phyloP scores from a whole-genome alignment of 2,888 invertebrate species.

The Drosophila tanythrix region DNA sequence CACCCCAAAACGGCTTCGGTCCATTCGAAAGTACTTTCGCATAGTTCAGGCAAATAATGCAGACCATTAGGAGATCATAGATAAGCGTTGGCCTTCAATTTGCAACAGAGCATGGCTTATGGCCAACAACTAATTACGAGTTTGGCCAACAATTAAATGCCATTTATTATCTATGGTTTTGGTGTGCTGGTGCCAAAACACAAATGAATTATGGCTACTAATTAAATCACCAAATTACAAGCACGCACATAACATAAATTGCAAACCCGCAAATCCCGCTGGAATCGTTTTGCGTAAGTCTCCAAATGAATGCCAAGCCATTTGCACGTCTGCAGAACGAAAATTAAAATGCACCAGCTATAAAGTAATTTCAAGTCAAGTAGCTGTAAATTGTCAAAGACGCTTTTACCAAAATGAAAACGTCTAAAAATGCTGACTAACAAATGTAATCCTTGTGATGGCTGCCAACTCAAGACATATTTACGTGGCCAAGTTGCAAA shows the following conservation, averaged over 20 bases:
- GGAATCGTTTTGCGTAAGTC: slow-evolving; percentile 39
- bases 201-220: slow-evolving; percentile 74
- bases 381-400: slow-evolving; percentile 50
- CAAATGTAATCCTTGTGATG: slow-evolving; percentile 5
- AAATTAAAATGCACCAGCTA: slow-evolving; percentile 24
- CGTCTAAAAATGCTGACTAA: slow-evolving; percentile 30
- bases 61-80: slow-evolving; percentile 66
- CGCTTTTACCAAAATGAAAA: slow-evolving; percentile 30
- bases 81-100: slow-evolving; percentile 52
- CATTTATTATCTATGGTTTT: slow-evolving; percentile 73
- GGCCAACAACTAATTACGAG: slow-evolving; percentile 59
- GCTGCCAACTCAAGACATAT: slow-evolving; percentile 9
- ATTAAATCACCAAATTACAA: slow-evolving; percentile 79
- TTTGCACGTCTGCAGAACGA: slow-evolving; percentile 29
- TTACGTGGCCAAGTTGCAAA: slow-evolving; percentile 7
- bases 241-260: slow-evolving; percentile 77
- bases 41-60: slow-evolving; percentile 54
- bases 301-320: slow-evolving; percentile 34
- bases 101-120: slow-evolving; percentile 26
- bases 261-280: slow-evolving; percentile 55
- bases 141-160: slow-evolving; percentile 67
- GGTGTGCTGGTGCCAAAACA: slow-evolving; percentile 29
- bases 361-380: slow-evolving; percentile 30
- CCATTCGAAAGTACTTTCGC: neutral
- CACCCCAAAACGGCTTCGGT: neutral